Evolutionary conservation across 92 coral and sea anemone genomes (phyloP).

Genomic region (Zoanthus sociatus): DNA sequence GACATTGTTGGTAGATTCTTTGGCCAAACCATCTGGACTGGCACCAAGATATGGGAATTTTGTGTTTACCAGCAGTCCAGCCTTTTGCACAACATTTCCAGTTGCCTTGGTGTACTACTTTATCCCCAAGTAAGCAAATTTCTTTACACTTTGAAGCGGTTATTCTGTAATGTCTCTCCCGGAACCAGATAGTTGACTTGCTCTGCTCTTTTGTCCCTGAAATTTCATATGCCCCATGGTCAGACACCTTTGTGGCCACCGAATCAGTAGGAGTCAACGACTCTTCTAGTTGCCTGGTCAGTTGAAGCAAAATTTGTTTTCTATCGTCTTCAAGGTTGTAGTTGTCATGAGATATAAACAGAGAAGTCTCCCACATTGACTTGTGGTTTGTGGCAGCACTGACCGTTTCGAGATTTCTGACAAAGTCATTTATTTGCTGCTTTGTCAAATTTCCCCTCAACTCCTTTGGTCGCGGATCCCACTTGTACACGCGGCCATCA

Average conservation of each 20-base stretch:
- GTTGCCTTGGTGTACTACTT: constrained; percentile 32
- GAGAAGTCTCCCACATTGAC: constrained; percentile 11
- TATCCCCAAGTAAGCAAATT: constrained; percentile 29
- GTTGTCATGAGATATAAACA: not conserved
- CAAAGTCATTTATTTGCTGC: not conserved
- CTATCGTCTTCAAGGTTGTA: not conserved
- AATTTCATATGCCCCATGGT: constrained; percentile 28
- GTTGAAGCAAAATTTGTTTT: not conserved
- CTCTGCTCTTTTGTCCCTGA: constrained; percentile 37
- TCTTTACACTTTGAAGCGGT: constrained; percentile 49
- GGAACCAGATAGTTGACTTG: constrained; percentile 11
- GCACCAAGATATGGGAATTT: constrained; percentile 52
- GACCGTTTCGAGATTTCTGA: not conserved
- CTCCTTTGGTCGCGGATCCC: constrained; percentile 34
- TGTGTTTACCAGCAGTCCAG: constrained; percentile 55
- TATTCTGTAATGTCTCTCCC: constrained; percentile 20
- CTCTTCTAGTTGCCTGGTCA: not conserved
- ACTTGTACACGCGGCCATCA: constrained; percentile 13
- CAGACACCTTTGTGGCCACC: constrained; percentile 8
- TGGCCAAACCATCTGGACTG: constrained; percentile 52
- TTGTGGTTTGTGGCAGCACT: not conserved
- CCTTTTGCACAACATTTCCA: constrained; percentile 25
- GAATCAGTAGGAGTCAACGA: not conserved
- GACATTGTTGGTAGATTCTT: constrained; percentile 1
- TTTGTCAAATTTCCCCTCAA: not conserved